Evolutionary conservation across 2,888 invertebrate genomes (phyloP), one percentile per base, ranked within the genome.

Genomic region (Gnatocerus cornutus): DNA sequence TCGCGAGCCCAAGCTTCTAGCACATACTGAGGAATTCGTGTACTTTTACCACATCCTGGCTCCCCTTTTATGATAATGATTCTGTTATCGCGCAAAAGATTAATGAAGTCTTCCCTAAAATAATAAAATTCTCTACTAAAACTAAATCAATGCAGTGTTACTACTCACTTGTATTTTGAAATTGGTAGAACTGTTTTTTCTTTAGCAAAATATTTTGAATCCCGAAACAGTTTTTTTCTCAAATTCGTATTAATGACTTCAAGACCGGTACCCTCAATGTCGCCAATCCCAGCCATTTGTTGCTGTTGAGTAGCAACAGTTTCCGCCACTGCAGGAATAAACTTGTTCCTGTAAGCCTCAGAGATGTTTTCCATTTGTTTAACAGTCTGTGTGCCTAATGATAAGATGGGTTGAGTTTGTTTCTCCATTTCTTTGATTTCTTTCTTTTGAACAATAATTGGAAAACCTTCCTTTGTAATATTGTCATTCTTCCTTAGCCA

Each of bases 41-140:
- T 92, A 16, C 92, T 92, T 80, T 93, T 93, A 0, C 93, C 93
- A 80, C 92, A 92, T 0, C 92, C 92, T 0, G 92, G 91, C 67
- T 91, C 90, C 0, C 92, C 93, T 67, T 90, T 89, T 46, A 93
- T 85, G 1, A 93, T 85, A 0, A 89, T 71, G 0, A 90, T 88
- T 29, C 87, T 87, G 71, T 88, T 87, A 0, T 85, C 75, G 8
- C 85, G 77, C 0, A 92, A 73, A 0, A 87, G 80, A 9, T 88
- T 78, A 3, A 88, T 83, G 76, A 92, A 90, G 73, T 84, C 71
- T 14, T 86, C 77, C 68, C 88, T 87, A 68, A 71, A 73, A 71
- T 9, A 56, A 68, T 8, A 43, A 10, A 33, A n/a, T 33, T 33
- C 7, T 29, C 7, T 29, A 5, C 29, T 5, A 29, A 43, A n/a